These are phyloP conservation scores for Smithornis capensis DNA, from an alignment of 2,113 vertebrate species.

Conservation along the genomic window DNA sequence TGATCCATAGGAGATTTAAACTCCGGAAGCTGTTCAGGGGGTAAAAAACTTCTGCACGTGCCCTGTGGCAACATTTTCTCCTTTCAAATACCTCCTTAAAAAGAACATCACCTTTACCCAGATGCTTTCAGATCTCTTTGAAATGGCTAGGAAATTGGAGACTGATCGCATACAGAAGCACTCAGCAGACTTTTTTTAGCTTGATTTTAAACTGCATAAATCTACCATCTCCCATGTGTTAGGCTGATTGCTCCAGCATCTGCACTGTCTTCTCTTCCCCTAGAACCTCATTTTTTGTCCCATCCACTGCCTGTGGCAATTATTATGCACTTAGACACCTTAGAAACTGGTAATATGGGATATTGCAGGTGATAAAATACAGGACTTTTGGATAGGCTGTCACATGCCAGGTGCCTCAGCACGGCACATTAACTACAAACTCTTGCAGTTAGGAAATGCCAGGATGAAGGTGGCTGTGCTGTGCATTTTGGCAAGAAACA, in stretches of 20 bases:
- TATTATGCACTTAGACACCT: neutral
- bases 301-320: neutral
- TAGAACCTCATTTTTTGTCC: neutral
- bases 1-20: neutral
- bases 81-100: neutral
- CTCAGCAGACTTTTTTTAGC: neutral
- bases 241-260: neutral
- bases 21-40: neutral
- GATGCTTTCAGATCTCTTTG: neutral
- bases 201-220: neutral
- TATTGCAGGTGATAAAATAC: neutral
- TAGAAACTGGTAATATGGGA: neutral
- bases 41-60: neutral
- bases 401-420: rapidly evolving
- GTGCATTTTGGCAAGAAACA: neutral
- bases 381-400: neutral
- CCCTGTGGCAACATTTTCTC: neutral
- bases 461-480: neutral
- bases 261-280: neutral
- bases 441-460: neutral
- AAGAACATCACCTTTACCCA: neutral
- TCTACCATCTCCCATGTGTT: neutral
- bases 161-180: neutral
- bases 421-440: neutral
- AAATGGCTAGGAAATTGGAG: neutral